Evolutionary conservation across 1,140 invertebrate species (phyloP), one percentile per base, ranked within the genome.

Genomic region (Glomeris maerens): DNA sequence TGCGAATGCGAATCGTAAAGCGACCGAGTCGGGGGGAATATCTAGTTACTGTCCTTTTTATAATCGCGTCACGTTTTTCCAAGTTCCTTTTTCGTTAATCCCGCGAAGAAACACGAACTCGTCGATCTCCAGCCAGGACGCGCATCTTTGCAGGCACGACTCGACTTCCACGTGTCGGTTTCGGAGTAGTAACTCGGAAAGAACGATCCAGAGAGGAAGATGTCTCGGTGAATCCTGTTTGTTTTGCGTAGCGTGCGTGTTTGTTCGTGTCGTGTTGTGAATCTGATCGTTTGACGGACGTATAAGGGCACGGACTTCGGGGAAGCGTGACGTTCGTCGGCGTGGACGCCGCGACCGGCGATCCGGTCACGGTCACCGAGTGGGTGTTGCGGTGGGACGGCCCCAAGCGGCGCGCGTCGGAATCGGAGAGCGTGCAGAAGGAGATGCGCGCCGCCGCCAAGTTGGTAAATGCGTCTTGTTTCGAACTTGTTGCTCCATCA

Each of bases 271-370:
- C 41, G 5, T 38, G 26, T 20, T 27, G 36, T 50, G 36, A 25
- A 48, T 23, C n/a, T 5, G 40, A 47, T 47, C 26, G 27, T 55
- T 49, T 45, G 17, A 20, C n/a, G 27, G 10, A 41, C 25, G 14
- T 38, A 42, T 1, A 56, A 74, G 76, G 77, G 36, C 80, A 84
- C 55, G 77, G 75, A 47, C 60, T 72, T 47, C 68, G 74, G 22
- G 79, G 80, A 3, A 79, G 76, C 46, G 71, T 79, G n/a, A 73
- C 78, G 25, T 84, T 77, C 63, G 68, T 72, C 2, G 81, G 78
- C 14, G 72, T 84, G 17, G 82, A 85, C 58, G 69, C 66, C 38
- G 69, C 68, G 22, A 74, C 73, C 17, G 82, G 83, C 1, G 76
- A 82, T 60, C 58, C 81, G 51, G 69, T 84, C 1, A 74, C 75